Base-by-base conservation (phyloP, 1,140 invertebrate genomes). In the Rhagoletis zephyria region DNA sequence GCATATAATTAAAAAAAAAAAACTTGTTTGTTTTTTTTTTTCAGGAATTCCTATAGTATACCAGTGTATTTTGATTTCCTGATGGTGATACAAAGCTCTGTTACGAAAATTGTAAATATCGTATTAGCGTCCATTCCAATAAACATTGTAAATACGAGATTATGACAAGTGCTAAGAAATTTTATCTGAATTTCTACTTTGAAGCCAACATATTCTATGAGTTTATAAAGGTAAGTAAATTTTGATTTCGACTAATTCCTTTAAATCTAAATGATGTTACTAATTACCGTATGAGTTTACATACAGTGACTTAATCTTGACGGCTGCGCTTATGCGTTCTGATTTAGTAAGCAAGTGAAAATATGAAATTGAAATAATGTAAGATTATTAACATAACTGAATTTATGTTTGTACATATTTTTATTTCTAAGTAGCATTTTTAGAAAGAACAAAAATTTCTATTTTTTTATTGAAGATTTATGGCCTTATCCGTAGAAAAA, bases 251-350 rank as follows among this genome's bases (percentile, higher is more conserved):
- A 56, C 56, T 19, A 51, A 77, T 70, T 30, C 30, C 30, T 30
- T 65, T 5, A n/a, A 2, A 3, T 56, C 10, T 56, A 7, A 67
- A 87, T 90, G 89, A 90, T 88, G 89, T 89, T 87, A 89, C 42
- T 88, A 89, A 89, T 90, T 90, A 90, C 89, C 89, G 89, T 89
- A 89, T 90, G 89, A 90, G 74, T 81, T 81, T 10, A 51, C 40
- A 77, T 14, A 64, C 30, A 67, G 87, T 88, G 88, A 88, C 89
- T 88, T 89, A 85, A 63, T 14, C 81, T 85, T 40, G 45, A 88
- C 88, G 89, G 89, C 89, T 90, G 89, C 89, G 64, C 85, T 87
- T 87, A 77, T 89, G 77, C 67, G 87, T 89, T 45, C 87, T 89
- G 85, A 87, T 81, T 85, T 87, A 3, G 30, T 61, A 56, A 42